Percentiles rank a stretch among this genome's conserved stretches.
phyloP scores from a whole-genome alignment of 2,113 vertebrate genomes.

The Aegithalos caudatus region DNA sequence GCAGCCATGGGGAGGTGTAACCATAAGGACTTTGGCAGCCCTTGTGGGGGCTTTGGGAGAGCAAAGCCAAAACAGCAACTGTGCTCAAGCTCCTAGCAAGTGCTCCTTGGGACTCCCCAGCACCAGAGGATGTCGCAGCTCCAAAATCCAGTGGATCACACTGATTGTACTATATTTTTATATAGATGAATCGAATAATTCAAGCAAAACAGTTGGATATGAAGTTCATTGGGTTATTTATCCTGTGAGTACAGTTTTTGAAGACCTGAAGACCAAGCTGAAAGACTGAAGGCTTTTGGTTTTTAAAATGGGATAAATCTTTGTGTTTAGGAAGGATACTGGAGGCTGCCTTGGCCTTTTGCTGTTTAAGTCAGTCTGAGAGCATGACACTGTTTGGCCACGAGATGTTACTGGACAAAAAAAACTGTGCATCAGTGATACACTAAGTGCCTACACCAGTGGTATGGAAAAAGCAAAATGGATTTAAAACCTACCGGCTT shows the following conservation, averaged over 20 bases:
- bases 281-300: neutral
- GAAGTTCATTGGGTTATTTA: slow-evolving; percentile 72
- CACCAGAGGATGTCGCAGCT: neutral
- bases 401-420: neutral
- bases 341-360: neutral
- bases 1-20: neutral
- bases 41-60: neutral
- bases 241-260: neutral
- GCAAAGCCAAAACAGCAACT: neutral
- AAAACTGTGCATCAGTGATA: slow-evolving; percentile 13
- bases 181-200: slow-evolving; percentile 69
- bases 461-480: neutral
- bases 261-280: neutral
- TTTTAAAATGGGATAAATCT: neutral
- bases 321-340: neutral
- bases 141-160: neutral
- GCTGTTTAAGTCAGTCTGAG: neutral
- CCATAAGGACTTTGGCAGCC: neutral
- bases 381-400: slow-evolving; percentile 15
- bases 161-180: neutral
- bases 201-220: slow-evolving; percentile 5
- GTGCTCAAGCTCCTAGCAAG: neutral
- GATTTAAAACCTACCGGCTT: neutral
- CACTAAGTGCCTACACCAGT: slow-evolving; percentile 61
- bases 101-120: neutral